These are phyloP conservation scores for Cossypha caffra DNA, from an alignment of 2,797 vertebrate species.

Conservation along the genomic window DNA sequence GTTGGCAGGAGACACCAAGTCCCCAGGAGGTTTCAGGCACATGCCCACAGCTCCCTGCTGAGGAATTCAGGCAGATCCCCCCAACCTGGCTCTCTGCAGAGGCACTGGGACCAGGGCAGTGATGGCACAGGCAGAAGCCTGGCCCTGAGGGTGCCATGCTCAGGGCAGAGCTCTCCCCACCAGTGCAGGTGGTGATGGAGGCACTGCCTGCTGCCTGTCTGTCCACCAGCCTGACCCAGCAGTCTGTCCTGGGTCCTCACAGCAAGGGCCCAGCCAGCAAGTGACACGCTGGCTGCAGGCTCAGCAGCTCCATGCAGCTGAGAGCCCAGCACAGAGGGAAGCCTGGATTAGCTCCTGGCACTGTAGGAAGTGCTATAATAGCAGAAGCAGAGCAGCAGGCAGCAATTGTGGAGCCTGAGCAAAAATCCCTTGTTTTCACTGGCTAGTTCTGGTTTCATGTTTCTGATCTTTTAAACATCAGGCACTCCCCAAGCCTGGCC, in stretches of 20 bases:
- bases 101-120: not conserved
- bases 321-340: constrained; percentile 67
- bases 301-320: constrained; percentile 66
- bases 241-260: not conserved
- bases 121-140: not conserved
- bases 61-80: not conserved
- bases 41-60: not conserved
- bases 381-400: constrained; percentile 70
- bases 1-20: not conserved
- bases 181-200: accelerated
- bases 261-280: not conserved
- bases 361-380: constrained; percentile 60
- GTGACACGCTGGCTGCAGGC: not conserved
- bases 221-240: accelerated
- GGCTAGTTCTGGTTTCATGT: constrained; percentile 71
- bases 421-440: constrained; percentile 69
- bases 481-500: constrained; percentile 17
- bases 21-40: not conserved
- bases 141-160: not conserved
- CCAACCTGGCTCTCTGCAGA: not conserved
- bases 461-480: constrained; percentile 72
- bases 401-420: constrained; percentile 65
- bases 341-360: constrained; percentile 59
- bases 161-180: not conserved
- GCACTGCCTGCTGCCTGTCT: not conserved